Evolutionary conservation across 2,888 invertebrate species (phyloP).

Genomic region (Pseudococcus viburni): DNA sequence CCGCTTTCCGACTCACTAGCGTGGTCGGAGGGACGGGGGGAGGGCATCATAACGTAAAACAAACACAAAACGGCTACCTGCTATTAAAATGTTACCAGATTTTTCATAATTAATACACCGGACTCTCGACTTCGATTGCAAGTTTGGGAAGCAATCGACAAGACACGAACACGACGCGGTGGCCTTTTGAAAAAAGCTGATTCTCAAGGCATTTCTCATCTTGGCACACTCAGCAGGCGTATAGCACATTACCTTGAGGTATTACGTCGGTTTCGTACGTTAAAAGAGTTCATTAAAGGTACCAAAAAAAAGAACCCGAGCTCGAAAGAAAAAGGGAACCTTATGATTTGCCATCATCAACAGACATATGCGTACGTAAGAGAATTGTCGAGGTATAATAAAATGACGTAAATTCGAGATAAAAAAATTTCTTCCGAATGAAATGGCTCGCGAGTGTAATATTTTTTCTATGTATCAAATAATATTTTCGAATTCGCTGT

Average conservation of each 20-base stretch:
- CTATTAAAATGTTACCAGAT: not conserved
- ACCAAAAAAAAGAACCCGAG: not conserved
- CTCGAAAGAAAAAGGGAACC: not conserved
- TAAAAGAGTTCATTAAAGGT: not conserved
- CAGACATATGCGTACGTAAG: not conserved
- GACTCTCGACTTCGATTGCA: not conserved
- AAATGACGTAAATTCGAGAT: slow-evolving; percentile 27
- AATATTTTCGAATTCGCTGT: slow-evolving; percentile 22
- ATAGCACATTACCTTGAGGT: not conserved
- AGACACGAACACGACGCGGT: not conserved
- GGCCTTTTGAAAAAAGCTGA: not conserved
- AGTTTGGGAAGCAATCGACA: slow-evolving; percentile 8
- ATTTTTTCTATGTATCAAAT: slow-evolving; percentile 11
- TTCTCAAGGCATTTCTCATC: not conserved
- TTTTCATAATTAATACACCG: not conserved
- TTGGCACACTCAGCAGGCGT: not conserved
- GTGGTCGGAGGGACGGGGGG: not conserved
- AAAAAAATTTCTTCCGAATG: slow-evolving; percentile 30
- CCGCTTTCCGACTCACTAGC: not conserved
- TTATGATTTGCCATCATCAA: slow-evolving; percentile 17
- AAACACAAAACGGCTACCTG: not conserved
- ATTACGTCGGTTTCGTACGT: not conserved
- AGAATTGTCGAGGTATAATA: not conserved
- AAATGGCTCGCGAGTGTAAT: slow-evolving; percentile 6
- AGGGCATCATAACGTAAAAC: not conserved